Evolutionary conservation across 2,797 vertebrate species (phyloP).

Genomic region (Amniataba percoides): DNA sequence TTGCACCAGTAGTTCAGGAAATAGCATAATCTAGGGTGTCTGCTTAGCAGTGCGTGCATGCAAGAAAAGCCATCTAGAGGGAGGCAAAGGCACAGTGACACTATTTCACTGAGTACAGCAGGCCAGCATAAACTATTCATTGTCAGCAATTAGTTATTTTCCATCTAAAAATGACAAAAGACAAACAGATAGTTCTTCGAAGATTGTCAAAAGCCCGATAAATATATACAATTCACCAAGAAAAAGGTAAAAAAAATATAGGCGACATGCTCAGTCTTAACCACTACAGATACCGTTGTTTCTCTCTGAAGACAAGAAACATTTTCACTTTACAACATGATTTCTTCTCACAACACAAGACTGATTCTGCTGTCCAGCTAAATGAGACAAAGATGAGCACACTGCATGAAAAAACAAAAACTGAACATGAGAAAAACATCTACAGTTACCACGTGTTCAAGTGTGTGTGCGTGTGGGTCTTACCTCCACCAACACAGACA

Average conservation of each 20-base stretch:
- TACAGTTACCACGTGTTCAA: constrained; percentile 3
- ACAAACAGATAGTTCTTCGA: constrained; percentile 18
- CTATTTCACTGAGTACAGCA: constrained; percentile 39
- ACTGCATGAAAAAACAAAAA: constrained; percentile 73
- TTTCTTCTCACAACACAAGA: constrained; percentile 30
- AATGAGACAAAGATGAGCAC: constrained; percentile 74
- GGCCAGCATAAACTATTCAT: constrained; percentile 32
- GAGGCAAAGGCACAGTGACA: constrained; percentile 32
- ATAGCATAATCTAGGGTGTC: constrained; percentile 34
- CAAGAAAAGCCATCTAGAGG: constrained; percentile 47
- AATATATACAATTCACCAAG: neutral
- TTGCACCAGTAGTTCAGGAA: constrained; percentile 25
- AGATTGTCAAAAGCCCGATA: constrained; percentile 15
- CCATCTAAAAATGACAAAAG: constrained; percentile 10
- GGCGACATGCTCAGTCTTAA: neutral
- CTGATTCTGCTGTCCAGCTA: constrained; percentile 45
- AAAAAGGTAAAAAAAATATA: neutral
- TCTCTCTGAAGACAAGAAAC: constrained; percentile 4
- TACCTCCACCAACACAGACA: constrained; percentile 92
- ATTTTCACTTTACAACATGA: constrained; percentile 15
- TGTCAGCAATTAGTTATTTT: constrained; percentile 5
- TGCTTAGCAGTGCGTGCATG: constrained; percentile 49
- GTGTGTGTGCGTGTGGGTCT: constrained; percentile 65
- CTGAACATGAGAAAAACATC: constrained; percentile 56
- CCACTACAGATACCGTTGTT: neutral